A percentile compares a stretch with the other conserved stretches of the same genome.
These are phyloP conservation scores for Pteromalus puparum DNA, from an alignment of 1,140 invertebrate genomes.

Conservation along the genomic window DNA sequence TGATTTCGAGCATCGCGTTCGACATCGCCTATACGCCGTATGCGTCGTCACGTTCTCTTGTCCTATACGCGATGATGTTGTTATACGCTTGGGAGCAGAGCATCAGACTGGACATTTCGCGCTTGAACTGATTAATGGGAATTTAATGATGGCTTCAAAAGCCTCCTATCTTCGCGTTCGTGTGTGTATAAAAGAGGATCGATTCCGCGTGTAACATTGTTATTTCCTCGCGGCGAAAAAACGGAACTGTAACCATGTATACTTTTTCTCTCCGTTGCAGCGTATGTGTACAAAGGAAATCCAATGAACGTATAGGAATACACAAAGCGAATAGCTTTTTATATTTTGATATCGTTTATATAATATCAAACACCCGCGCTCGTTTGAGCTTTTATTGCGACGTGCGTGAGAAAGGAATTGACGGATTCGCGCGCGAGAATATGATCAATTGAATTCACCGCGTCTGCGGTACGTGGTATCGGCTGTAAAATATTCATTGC, in stretches of 20 bases:
- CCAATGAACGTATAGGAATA: no score
- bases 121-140: conserved; percentile 31
- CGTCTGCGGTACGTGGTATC: neutral
- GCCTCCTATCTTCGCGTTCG: neutral
- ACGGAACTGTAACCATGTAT: no score
- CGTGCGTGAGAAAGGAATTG: conserved; percentile 19
- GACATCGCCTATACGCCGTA: neutral
- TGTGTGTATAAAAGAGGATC: neutral
- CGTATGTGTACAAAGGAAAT: no score
- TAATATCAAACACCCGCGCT: no score
- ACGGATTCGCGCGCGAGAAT: neutral
- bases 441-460: neutral
- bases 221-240: neutral
- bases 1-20: neutral
- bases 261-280: no score
- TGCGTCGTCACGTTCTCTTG: neutral
- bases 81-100: neutral
- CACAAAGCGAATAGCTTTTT: no score
- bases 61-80: neutral
- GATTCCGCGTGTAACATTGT: neutral
- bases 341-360: no score
- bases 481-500: conserved; percentile 21
- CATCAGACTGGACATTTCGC: neutral
- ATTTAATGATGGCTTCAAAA: conserved; percentile 36
- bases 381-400: no score